Evolutionary conservation across 2,113 vertebrate species (phyloP).

Genomic region (Gymnogyps californianus): DNA sequence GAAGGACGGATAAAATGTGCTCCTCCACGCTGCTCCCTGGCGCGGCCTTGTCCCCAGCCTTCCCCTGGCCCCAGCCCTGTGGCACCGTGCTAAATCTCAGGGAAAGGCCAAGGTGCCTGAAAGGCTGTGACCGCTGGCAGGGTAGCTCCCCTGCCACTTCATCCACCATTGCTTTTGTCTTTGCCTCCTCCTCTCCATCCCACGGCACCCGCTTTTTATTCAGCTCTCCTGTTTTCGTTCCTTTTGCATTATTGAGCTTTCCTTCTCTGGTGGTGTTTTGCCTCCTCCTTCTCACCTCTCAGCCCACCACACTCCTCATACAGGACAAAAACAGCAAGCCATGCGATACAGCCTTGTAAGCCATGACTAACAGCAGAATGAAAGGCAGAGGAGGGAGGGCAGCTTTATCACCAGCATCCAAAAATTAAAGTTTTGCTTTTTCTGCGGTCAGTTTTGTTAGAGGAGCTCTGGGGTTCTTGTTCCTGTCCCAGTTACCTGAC

Average conservation of each 20-base stretch:
- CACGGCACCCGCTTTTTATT: background rate
- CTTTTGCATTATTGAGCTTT: background rate
- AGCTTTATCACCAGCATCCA: background rate
- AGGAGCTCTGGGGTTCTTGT: background rate
- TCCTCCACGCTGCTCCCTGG: accelerated
- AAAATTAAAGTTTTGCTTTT: background rate
- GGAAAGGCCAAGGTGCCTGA: background rate
- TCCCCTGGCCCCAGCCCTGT: background rate
- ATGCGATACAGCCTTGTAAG: background rate
- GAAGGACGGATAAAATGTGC: background rate
- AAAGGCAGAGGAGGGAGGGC: background rate
- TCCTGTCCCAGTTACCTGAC: background rate
- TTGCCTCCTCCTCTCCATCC: background rate
- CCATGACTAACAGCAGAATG: background rate
- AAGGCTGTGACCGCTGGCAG: background rate
- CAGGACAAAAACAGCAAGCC: background rate
- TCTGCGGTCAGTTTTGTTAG: background rate
- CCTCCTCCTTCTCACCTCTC: background rate
- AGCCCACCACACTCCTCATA: background rate
- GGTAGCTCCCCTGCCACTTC: background rate
- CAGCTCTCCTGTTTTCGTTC: background rate
- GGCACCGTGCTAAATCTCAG: background rate
- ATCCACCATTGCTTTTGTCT: background rate
- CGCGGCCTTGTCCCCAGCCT: background rate
- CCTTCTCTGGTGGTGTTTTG: background rate